Percentiles rank a stretch among this genome's conserved stretches.
phyloP scores from a whole-genome alignment of 2,797 vertebrate species.

The Rhinoraja longicauda region DNA sequence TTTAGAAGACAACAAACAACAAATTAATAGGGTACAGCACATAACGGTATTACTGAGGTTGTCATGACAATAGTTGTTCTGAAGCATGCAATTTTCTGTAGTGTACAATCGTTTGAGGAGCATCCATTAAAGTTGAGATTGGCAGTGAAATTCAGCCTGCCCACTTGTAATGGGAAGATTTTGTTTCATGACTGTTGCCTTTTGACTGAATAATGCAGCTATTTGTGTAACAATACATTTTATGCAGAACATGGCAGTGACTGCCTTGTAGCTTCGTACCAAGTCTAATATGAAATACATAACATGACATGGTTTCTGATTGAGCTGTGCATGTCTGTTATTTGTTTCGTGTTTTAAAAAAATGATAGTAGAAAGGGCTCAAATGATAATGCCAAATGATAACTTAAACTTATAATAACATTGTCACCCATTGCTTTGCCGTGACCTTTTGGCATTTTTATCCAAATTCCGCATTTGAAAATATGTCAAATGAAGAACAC shows the following conservation, averaged over 20 bases:
- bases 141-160: neutral
- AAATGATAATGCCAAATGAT: neutral
- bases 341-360: neutral
- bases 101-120: slow-evolving; percentile 1
- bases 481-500: neutral
- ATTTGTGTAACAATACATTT: slow-evolving; percentile 4
- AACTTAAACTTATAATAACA: neutral
- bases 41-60: neutral
- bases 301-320: neutral
- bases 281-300: neutral
- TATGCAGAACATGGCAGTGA: neutral
- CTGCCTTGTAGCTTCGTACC: neutral
- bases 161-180: neutral
- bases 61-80: slow-evolving; percentile 27
- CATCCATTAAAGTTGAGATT: slow-evolving; percentile 29
- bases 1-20: neutral
- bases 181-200: neutral
- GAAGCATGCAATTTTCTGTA: slow-evolving; percentile 28
- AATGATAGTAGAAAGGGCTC: neutral
- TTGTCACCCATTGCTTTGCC: neutral
- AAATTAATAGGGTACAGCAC: neutral
- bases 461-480: neutral
- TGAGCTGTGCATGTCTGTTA: neutral
- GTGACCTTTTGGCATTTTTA: neutral
- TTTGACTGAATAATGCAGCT: neutral